Percentiles rank a stretch among this genome's conserved stretches.
Evolutionary conservation across 35 echinoderm and acorn worm genomes (phyloP).

Genomic region (Anneissia japonica): DNA sequence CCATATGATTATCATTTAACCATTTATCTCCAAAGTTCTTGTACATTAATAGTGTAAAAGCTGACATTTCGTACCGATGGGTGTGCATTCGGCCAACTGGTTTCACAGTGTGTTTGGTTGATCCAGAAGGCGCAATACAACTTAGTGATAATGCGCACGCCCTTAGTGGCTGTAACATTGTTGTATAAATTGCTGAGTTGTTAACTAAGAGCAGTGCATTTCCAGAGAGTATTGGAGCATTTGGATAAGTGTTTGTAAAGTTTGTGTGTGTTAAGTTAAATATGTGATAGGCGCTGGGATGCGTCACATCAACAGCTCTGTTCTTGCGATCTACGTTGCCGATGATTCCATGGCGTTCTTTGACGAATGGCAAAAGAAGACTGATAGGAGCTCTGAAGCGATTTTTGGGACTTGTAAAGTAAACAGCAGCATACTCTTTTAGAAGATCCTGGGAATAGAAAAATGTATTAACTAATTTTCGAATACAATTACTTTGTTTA

Average conservation of each 20-base stretch:
- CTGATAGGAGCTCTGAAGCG: slow-evolving; percentile 79
- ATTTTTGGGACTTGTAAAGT: slow-evolving; percentile 65
- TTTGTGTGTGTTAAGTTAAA: slow-evolving; percentile 17
- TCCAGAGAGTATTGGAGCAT: slow-evolving; percentile 34
- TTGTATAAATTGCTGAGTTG: slow-evolving; percentile 35
- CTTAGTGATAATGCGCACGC: slow-evolving; percentile 43
- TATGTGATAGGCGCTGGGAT: slow-evolving; percentile 44
- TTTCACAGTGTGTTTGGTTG: slow-evolving; percentile 6
- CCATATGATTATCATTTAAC: slow-evolving; percentile 16
- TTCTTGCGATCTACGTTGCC: slow-evolving; percentile 37
- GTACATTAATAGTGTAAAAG: slow-evolving; percentile 64
- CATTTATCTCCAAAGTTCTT: slow-evolving; percentile 51
- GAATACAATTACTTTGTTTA: too few relatives aligned
- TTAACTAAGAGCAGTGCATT: slow-evolving; percentile 55
- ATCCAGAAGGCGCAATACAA: slow-evolving; percentile 69
- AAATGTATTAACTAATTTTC: too few relatives aligned
- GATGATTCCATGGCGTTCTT: slow-evolving; percentile 63
- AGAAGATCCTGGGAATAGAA: slow-evolving; percentile 48
- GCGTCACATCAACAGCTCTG: slow-evolving; percentile 26
- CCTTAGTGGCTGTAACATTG: slow-evolving; percentile 50
- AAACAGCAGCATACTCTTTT: slow-evolving; percentile 71
- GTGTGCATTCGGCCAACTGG: slow-evolving; percentile 43
- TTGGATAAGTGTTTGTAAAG: slow-evolving; percentile 43
- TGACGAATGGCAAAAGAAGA: slow-evolving; percentile 62
- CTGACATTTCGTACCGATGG: slow-evolving; percentile 67